These are phyloP conservation scores for Anoplolepis gracilipes DNA, from an alignment of 1,140 invertebrate species.

Conservation along the genomic window DNA sequence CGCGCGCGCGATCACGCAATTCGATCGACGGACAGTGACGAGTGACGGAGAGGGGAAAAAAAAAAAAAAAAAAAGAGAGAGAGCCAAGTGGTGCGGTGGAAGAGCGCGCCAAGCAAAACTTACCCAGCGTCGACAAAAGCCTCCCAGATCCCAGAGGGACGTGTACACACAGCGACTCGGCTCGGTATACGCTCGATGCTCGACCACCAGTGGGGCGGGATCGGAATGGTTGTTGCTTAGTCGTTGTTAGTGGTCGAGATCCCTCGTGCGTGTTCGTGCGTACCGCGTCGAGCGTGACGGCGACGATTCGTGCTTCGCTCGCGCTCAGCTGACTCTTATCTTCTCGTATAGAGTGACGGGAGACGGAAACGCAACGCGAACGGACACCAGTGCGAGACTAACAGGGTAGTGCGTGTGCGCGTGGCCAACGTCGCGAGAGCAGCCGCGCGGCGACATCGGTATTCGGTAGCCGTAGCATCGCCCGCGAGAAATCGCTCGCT, in stretches of 20 bases:
- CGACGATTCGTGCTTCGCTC: neutral
- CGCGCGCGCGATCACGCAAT: slow-evolving; percentile 2
- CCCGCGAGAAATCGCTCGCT: neutral
- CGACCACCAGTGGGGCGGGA: slow-evolving; percentile 10
- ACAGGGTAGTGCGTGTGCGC: neutral
- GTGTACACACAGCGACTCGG: neutral
- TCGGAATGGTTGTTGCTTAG: neutral
- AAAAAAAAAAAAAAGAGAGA: neutral
- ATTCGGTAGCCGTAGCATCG: neutral
- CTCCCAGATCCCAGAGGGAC: neutral
- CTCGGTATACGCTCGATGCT: neutral
- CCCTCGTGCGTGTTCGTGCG: slow-evolving; percentile 17
- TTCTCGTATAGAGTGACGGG: too few species aligned
- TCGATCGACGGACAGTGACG: neutral
- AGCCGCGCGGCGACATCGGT: neutral
- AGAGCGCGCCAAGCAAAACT: slow-evolving; percentile 20
- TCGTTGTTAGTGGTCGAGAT: neutral
- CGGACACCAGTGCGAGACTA: neutral
- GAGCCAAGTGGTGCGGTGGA: neutral
- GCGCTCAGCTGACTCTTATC: slow-evolving; percentile 41
- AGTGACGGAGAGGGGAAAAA: too few species aligned
- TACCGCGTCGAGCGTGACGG: slow-evolving; percentile 10
- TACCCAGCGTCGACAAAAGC: neutral
- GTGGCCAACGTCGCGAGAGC: neutral
- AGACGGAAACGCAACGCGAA: neutral